These are phyloP conservation scores for Helleia helle DNA, from an alignment of 2,888 invertebrate species.

Conservation along the genomic window DNA sequence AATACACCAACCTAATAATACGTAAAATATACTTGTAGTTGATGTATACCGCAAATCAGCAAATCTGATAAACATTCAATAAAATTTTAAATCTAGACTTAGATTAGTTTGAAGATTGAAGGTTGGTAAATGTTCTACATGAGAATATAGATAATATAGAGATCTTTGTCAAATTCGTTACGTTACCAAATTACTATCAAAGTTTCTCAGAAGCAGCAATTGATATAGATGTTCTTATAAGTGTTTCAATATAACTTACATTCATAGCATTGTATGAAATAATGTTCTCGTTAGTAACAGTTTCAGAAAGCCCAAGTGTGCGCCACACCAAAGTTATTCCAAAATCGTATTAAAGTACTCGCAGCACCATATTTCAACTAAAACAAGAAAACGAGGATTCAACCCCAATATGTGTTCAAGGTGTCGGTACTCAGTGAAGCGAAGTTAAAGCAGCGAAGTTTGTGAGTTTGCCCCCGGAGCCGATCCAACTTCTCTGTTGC, in stretches of 20 bases:
- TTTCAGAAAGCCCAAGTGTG: slow-evolving; percentile 8
- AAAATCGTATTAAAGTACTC: slow-evolving; percentile 51
- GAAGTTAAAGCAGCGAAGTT: slow-evolving; percentile 68
- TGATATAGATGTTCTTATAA: not conserved
- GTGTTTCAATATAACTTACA: not conserved
- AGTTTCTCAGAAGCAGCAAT: too few relatives aligned
- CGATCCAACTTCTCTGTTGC: slow-evolving; percentile 66
- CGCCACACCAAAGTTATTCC: slow-evolving; percentile 28
- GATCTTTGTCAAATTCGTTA: too few relatives aligned
- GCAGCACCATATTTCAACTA: slow-evolving; percentile 48
- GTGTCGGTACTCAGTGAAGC: slow-evolving; percentile 64
- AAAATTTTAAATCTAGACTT: too few relatives aligned
- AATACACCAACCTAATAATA: too few relatives aligned
- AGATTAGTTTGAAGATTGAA: too few relatives aligned
- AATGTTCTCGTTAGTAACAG: slow-evolving; percentile 6
- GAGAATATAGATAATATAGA: too few relatives aligned
- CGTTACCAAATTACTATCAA: too few relatives aligned
- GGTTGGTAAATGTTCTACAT: too few relatives aligned
- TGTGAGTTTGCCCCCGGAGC: slow-evolving; percentile 61
- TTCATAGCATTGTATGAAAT: not conserved
- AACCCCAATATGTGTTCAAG: slow-evolving; percentile 69
- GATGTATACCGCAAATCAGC: too few relatives aligned
- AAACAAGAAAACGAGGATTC: slow-evolving; percentile 62
- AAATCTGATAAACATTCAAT: too few relatives aligned
- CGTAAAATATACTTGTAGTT: too few relatives aligned